phyloP scores from a whole-genome alignment of 2,113 vertebrate genomes.

The Microcebus tavaratra region DNA sequence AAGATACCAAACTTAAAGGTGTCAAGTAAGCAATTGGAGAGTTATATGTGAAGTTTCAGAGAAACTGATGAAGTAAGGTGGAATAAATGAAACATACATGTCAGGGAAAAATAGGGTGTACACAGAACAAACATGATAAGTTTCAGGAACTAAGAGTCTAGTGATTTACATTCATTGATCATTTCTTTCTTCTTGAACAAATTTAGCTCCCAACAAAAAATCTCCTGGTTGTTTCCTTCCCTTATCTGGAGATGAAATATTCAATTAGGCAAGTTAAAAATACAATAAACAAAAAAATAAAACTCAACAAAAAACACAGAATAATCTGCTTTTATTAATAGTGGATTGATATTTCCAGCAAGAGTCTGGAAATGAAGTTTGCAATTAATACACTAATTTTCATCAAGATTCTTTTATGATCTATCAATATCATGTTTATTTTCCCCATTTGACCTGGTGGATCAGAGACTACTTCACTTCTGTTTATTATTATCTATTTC shows the following conservation, averaged over 20 bases:
- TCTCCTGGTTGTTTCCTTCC: neutral
- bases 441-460: neutral
- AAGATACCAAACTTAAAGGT: neutral
- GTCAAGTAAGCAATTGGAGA: neutral
- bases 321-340: neutral
- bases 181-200: neutral
- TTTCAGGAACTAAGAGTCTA: neutral
- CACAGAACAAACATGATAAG: neutral
- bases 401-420: neutral
- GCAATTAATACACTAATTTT: neutral
- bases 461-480: neutral
- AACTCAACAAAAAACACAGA: neutral
- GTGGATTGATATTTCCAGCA: neutral
- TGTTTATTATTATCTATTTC: neutral
- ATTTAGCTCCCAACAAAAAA: neutral
- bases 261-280: neutral
- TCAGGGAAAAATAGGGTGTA: neutral
- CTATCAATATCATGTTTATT: neutral
- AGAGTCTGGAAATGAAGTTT: neutral
- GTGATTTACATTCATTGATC: neutral
- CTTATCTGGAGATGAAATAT: neutral
- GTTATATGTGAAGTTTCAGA: neutral
- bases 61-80: neutral
- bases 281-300: neutral
- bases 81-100: neutral